Base-by-base conservation (phyloP, 2,888 invertebrate genomes). In the Meta bourneti region DNA sequence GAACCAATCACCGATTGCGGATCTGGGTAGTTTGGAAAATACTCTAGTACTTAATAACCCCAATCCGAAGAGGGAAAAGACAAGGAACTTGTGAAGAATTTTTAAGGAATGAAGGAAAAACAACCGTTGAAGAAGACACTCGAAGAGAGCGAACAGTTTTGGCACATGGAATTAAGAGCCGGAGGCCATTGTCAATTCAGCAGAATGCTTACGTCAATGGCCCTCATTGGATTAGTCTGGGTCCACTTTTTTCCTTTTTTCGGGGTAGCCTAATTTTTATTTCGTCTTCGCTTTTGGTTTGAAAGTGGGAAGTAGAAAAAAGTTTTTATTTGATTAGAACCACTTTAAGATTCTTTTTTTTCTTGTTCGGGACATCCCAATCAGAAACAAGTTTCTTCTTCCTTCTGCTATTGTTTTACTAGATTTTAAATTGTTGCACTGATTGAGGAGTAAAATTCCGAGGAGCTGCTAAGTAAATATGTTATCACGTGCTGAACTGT, bases 101-200 rank as follows among this genome's bases (percentile, higher is more conserved):
- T 87, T 87, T 54, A 79, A 87, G 54, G 20, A 86, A 70, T 78
- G 71, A 52, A 34, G 79, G 71, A 79, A 87, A 86, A 87, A 51
- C 54, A 71, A 71, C 20, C 51, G 20, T 51, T 48, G 71, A 72
- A 70, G 79, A 87, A 80, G 79, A 79, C 87, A 79, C 87, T 87
- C 78, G 7, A 79, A 87, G 20, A 34, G 48, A n/a, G 52, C 54
- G 74, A 74, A 75, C 52, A 71, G 71, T 87, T 74, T 80, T 79
- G 87, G 79, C 79, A 71, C 87, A 72, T 61, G 72, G 71, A 87
- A 87, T 87, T 82, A 89, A 84, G 84, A 69, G 78, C 83, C 84
- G 54, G 11, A 19, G 89, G 89, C 78, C 89, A 78, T 79, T 84
- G 89, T 90, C 89, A 90, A 78, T 84, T 90, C 83, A 84, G 89